phyloP scores from a whole-genome alignment of 2,113 vertebrate species.

The Crotalus helleri region DNA sequence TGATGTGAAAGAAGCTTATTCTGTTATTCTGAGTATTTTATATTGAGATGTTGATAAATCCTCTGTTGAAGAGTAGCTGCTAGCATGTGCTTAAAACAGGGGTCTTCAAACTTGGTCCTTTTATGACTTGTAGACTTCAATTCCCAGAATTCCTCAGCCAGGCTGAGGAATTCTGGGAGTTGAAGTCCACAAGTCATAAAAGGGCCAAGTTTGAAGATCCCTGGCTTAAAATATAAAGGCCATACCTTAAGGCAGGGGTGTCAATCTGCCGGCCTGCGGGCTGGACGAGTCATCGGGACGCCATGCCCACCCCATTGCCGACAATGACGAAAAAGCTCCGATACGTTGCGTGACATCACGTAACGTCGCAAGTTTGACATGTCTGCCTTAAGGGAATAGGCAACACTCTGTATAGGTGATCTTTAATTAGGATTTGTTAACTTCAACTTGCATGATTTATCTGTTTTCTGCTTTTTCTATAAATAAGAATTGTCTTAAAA shows the following conservation, averaged over 20 bases:
- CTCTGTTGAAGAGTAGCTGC: background rate
- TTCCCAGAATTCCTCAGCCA: no score
- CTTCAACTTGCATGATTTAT: background rate
- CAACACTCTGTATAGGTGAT: background rate
- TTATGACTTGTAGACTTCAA: no score
- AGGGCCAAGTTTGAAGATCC: no score
- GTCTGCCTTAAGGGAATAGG: conserved; percentile 8
- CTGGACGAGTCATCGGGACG: no score
- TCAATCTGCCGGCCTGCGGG: no score
- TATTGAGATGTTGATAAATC: conserved; percentile 11
- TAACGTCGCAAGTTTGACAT: no score
- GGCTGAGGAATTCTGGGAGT: no score
- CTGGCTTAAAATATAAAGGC: conserved; percentile 14
- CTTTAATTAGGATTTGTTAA: conserved; percentile 10
- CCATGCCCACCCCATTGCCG: no score
- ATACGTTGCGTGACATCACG: no score
- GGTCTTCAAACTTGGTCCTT: no score
- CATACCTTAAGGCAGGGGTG: conserved; percentile 13
- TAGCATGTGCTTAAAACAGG: conserved; percentile 3
- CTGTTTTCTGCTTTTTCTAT: background rate
- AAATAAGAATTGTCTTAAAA: background rate
- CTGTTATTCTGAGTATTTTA: background rate
- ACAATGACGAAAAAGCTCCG: no score
- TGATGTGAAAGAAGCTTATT: background rate
- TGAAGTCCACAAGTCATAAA: no score